Percentiles rank a stretch among this genome's conserved stretches.
phyloP scores from a whole-genome alignment of 2,113 vertebrate species.

The Trinectes maculatus region DNA sequence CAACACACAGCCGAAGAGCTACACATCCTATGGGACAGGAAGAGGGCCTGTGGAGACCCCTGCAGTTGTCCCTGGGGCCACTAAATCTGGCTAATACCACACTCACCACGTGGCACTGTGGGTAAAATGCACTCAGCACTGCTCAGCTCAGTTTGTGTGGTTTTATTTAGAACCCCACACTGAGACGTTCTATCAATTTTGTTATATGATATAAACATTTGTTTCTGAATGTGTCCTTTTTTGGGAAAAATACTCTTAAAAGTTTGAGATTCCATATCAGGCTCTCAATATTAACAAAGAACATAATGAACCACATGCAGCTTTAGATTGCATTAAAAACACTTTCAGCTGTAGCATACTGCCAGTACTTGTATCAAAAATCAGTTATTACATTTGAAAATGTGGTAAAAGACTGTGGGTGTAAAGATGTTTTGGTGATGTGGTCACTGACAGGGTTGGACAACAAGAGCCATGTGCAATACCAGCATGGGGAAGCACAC shows the following conservation, averaged over 20 bases:
- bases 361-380: constrained; percentile 31
- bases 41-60: constrained; percentile 88
- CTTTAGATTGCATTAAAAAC: constrained; percentile 17
- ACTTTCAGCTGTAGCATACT: constrained; percentile 32
- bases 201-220: neutral
- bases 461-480: constrained; percentile 24
- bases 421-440: constrained; percentile 14
- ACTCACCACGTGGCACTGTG: constrained; percentile 25
- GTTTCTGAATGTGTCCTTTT: constrained; percentile 26
- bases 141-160: constrained; percentile 23
- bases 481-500: constrained; percentile 10
- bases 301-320: constrained; percentile 25
- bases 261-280: constrained; percentile 16
- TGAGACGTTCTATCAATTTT: constrained; percentile 16
- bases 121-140: constrained; percentile 51
- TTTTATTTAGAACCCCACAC: constrained; percentile 18
- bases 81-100: constrained; percentile 26
- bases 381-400: constrained; percentile 8
- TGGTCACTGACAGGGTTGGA: constrained; percentile 8
- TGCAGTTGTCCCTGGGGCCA: constrained; percentile 85
- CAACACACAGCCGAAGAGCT: constrained; percentile 91
- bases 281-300: constrained; percentile 30
- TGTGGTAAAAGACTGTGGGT: neutral
- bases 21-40: constrained; percentile 85
- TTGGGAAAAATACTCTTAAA: constrained; percentile 8